phyloP scores from a whole-genome alignment of 2,888 invertebrate species.

The Isotomurus palustris region DNA sequence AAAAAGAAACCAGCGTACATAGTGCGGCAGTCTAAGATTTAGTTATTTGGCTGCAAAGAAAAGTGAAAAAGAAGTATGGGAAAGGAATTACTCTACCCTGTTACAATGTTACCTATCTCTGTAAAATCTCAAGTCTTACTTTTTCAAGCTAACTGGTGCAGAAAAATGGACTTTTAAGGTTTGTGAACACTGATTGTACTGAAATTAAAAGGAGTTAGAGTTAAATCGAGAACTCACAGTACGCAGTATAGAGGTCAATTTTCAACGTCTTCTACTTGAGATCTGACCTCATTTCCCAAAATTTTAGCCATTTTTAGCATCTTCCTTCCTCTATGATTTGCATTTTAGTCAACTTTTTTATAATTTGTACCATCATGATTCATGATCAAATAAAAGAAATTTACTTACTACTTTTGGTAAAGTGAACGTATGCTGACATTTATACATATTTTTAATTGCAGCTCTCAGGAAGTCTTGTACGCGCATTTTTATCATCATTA shows the following conservation, averaged over 20 bases:
- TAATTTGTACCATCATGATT: too few species aligned
- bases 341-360: not conserved
- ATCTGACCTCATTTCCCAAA: conserved; percentile 2
- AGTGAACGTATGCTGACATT: too few species aligned
- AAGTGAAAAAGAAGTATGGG: too few species aligned
- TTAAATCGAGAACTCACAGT: not conserved
- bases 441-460: too few species aligned
- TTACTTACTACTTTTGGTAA: not conserved
- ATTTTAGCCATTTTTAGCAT: not conserved
- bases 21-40: too few species aligned
- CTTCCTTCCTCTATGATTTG: not conserved
- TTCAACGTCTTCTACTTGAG: not conserved
- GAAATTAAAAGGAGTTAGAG: conserved; percentile 6
- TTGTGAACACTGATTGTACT: conserved; percentile 8
- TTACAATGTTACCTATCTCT: too few species aligned
- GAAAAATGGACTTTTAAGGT: conserved; percentile 15
- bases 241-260: conserved; percentile 3
- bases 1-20: too few species aligned
- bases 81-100: too few species aligned
- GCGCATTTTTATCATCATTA: too few species aligned
- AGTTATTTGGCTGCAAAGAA: too few species aligned
- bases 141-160: conserved; percentile 12
- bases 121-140: too few species aligned
- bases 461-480: too few species aligned
- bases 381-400: not conserved